Base-by-base conservation (phyloP, 2,113 vertebrate genomes). In the Saguinus midas region DNA sequence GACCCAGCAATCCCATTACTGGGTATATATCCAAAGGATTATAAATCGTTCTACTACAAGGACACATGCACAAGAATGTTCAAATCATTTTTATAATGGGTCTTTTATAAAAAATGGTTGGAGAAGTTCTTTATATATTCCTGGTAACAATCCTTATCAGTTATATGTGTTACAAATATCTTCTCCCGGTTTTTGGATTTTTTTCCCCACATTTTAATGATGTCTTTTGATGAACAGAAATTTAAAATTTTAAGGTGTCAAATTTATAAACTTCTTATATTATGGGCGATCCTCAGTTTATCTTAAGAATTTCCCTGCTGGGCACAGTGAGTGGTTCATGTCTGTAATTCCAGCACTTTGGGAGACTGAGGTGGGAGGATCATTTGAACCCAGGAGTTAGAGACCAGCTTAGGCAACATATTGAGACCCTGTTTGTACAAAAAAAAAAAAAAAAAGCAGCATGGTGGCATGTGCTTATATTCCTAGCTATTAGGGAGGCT, bases 111-210 rank as follows among this genome's bases (percentile, higher is more conserved):
- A 84, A 55, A 48, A 35, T 52, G 23, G 58, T 58, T 57, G 91
- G 83, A 91, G 21, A 84, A 96, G 57, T 90, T 82, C 17, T 72
- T 92, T 72, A 78, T 86, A 80, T 75, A 81, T 37, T 87, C 61
- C 93, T 20, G 64, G n/a, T 83, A 93, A 93, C 25, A 75, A 87
- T 80, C 55, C 37, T 87, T 83, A 37, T 40, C 50, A 88, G 29
- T 40, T 87, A 37, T 45, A 57, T 50, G 21, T 73, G n/a, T 43
- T 52, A 87, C 35, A 96, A 75, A 79, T 61, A 88, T 21, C 27
- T 73, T 78, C 12, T 88, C n/a, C 68, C n/a, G 73, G 40, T 78
- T 88, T 96, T 18, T n/a, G 20, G 11, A 2, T 27, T 94, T 40
- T 48, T 89, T 87, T 93, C 4, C 50, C 52, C 32, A 72, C 3